Conservation (phyloP, 2,888 invertebrate genomes). For the Sturmia bella region DNA sequence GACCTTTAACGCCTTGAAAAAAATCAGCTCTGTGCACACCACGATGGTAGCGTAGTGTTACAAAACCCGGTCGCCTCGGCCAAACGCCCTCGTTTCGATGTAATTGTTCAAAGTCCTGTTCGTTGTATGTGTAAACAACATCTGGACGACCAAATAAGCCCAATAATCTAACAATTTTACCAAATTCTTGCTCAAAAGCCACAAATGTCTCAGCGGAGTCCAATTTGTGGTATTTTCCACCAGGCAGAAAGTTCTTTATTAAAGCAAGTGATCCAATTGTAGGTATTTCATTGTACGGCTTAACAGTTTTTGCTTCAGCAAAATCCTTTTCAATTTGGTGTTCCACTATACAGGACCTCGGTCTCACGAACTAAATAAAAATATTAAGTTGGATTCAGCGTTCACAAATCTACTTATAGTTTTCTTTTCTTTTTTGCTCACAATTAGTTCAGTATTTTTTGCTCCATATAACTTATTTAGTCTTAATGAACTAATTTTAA, state of each 20-base stretch:
- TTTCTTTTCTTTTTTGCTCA: too few relatives aligned
- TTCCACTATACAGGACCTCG: too few relatives aligned
- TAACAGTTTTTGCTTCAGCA: too few relatives aligned
- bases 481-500: too few relatives aligned
- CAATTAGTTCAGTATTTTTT: too few relatives aligned
- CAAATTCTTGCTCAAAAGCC: conserved; percentile 75
- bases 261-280: conserved; percentile 60
- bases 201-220: conserved; percentile 68
- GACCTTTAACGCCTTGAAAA: conserved; percentile 71
- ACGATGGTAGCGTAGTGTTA: conserved; percentile 80
- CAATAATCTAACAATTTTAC: conserved; percentile 80
- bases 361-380: too few relatives aligned
- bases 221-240: conserved; percentile 75
- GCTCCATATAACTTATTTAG: too few relatives aligned
- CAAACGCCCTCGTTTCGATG: conserved; percentile 82
- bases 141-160: conserved; percentile 75
- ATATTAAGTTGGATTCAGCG: too few relatives aligned
- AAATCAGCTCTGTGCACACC: conserved; percentile 71
- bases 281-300: conserved; percentile 75
- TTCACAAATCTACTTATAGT: too few relatives aligned
- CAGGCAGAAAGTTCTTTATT: conserved; percentile 73
- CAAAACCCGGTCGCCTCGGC: conserved; percentile 81
- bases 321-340: too few relatives aligned
- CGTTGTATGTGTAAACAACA: conserved; percentile 82
- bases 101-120: conserved; percentile 82